Evolutionary conservation across 2,113 vertebrate genomes (phyloP).

Genomic region (Empidonax traillii): DNA sequence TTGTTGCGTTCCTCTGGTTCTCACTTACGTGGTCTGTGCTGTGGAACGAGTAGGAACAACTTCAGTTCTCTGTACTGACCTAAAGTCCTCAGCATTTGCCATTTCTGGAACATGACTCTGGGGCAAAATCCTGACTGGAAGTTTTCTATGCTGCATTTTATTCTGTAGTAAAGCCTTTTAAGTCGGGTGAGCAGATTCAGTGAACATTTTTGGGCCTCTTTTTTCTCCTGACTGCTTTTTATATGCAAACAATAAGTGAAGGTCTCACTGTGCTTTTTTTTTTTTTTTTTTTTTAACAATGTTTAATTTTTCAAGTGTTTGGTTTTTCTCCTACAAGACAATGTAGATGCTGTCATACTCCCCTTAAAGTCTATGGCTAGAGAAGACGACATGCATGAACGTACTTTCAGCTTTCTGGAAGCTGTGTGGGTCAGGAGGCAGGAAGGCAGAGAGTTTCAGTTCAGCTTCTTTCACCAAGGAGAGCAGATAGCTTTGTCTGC

Average conservation of each 20-base stretch:
- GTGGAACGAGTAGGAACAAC: neutral
- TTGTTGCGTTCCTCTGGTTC: neutral
- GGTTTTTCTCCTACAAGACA: neutral
- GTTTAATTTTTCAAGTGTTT: neutral
- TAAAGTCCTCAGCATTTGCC: neutral
- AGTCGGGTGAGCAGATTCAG: neutral
- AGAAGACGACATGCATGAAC: neutral
- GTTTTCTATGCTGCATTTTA: neutral
- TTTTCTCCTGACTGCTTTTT: neutral
- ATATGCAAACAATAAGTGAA: neutral
- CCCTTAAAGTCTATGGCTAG: neutral
- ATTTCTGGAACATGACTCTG: neutral
- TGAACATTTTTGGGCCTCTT: neutral
- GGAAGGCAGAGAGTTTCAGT: neutral
- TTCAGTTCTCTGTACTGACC: neutral
- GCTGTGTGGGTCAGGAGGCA: neutral
- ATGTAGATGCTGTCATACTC: neutral
- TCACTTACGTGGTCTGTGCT: fast-evolving
- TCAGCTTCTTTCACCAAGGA: neutral
- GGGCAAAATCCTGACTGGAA: neutral
- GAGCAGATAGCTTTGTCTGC: neutral
- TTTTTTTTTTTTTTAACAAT: no score
- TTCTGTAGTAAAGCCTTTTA: neutral
- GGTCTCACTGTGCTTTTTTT: neutral
- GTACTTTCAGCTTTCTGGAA: neutral